Percentiles rank a stretch among this genome's conserved stretches.
These are phyloP conservation scores for Tanytarsus gracilentus DNA, from an alignment of 2,888 invertebrate species.

Conservation along the genomic window DNA sequence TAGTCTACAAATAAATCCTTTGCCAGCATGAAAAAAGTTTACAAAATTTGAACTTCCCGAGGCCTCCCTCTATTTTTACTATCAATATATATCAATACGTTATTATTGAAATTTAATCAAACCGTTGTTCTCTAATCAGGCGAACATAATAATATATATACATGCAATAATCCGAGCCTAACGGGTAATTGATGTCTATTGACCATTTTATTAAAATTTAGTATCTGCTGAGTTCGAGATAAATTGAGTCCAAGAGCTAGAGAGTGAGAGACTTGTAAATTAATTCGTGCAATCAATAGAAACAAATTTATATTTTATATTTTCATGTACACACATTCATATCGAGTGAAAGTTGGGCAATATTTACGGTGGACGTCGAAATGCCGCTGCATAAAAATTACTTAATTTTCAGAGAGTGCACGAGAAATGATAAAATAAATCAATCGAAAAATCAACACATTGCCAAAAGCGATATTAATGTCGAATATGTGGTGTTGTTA, in stretches of 20 bases:
- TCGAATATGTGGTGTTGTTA: no score
- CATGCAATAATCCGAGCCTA: no score
- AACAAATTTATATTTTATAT: not conserved
- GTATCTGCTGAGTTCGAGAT: no score
- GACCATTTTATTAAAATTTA: no score
- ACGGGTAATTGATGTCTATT: no score
- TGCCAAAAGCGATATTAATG: constrained; percentile 1
- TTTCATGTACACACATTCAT: no score
- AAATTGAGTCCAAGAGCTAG: no score
- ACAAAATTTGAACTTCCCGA: no score
- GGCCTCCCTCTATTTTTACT: no score
- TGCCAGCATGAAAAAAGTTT: no score
- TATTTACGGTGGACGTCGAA: not conserved
- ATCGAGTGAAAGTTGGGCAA: constrained; percentile 7
- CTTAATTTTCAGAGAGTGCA: not conserved
- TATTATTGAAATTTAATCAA: constrained; percentile 6
- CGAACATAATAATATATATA: not conserved
- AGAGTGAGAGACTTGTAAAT: not conserved
- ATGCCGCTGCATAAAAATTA: not conserved
- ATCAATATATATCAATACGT: no score
- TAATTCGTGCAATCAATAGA: constrained; percentile 5
- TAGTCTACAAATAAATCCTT: no score
- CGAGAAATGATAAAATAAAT: constrained; percentile 1
- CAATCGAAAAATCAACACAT: constrained; percentile 8
- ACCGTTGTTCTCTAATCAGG: constrained; percentile 2